Conservation (phyloP, 2,797 vertebrate genomes). For the Periophthalmus magnuspinnatus region DNA sequence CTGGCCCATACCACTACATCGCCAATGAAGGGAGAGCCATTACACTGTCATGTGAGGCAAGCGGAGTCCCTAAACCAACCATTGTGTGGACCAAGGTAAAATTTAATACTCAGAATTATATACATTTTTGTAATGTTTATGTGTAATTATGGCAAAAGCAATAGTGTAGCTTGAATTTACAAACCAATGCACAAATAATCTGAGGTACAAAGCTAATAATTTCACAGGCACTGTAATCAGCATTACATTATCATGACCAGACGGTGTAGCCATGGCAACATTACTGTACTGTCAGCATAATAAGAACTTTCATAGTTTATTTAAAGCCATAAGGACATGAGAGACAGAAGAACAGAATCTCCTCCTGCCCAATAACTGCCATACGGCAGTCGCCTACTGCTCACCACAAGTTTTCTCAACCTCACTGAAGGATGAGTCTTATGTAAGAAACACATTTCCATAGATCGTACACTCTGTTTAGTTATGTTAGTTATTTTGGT, state of each 20-base stretch:
- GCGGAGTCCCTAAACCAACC: slow-evolving; percentile 80
- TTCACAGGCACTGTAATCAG: slow-evolving; percentile 45
- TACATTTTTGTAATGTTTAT: not conserved
- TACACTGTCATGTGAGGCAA: slow-evolving; percentile 80
- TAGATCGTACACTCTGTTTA: not conserved
- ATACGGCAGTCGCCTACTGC: not conserved
- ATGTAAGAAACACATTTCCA: not conserved
- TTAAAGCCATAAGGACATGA: slow-evolving; percentile 29
- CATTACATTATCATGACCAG: slow-evolving; percentile 45
- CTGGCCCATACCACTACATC: slow-evolving; percentile 78
- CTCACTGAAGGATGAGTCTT: not conserved
- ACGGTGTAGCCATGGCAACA: slow-evolving; percentile 60
- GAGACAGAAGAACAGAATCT: not conserved
- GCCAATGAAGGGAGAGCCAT: slow-evolving; percentile 81
- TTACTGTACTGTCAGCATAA: slow-evolving; percentile 29
- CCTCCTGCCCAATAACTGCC: not conserved
- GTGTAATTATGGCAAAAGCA: not conserved
- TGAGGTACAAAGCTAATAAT: slow-evolving; percentile 17
- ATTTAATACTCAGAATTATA: slow-evolving; percentile 17
- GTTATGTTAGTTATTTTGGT: not conserved
- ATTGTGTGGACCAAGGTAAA: slow-evolving; percentile 90
- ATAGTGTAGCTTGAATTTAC: not conserved
- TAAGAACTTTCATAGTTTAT: slow-evolving; percentile 45
- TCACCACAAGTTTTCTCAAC: not conserved
- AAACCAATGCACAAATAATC: not conserved